Conservation (phyloP, 2,888 invertebrate genomes). For the Nycteola revayana region DNA sequence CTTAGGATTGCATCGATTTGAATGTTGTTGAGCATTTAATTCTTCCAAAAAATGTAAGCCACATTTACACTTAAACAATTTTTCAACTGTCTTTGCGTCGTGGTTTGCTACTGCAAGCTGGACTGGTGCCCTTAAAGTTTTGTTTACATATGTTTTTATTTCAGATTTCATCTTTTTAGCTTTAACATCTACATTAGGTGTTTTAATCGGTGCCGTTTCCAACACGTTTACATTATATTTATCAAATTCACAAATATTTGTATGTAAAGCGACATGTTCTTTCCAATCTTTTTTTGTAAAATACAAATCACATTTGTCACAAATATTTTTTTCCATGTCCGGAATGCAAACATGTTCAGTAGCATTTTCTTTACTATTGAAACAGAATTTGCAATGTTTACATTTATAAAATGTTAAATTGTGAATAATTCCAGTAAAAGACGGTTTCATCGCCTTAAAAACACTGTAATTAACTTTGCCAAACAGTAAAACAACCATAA, state of each 20-base stretch:
- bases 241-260: constrained; percentile 44
- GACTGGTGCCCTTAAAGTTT: too few relatives aligned
- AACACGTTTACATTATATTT: constrained; percentile 43
- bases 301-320: constrained; percentile 48
- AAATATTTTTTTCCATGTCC: constrained; percentile 39
- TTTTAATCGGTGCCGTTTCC: background rate
- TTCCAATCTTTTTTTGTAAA: constrained; percentile 44
- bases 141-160: too few relatives aligned
- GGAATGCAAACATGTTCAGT: constrained; percentile 45
- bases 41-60: constrained; percentile 54
- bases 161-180: too few relatives aligned
- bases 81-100: too few relatives aligned
- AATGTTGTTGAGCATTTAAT: constrained; percentile 41
- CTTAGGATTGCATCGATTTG: constrained; percentile 37
- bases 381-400: constrained; percentile 47
- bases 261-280: constrained; percentile 48
- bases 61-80: constrained; percentile 48
- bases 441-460: constrained; percentile 16
- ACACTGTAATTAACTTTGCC: constrained; percentile 30
- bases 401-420: constrained; percentile 61
- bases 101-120: too few relatives aligned
- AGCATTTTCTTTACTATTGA: constrained; percentile 29
- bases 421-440: constrained; percentile 46
- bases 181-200: background rate
- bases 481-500: constrained; percentile 56